Percentiles rank a stretch among this genome's conserved stretches.
These are phyloP conservation scores for Drosophila yakuba DNA, from an alignment of 1,140 invertebrate genomes.

Conservation along the genomic window DNA sequence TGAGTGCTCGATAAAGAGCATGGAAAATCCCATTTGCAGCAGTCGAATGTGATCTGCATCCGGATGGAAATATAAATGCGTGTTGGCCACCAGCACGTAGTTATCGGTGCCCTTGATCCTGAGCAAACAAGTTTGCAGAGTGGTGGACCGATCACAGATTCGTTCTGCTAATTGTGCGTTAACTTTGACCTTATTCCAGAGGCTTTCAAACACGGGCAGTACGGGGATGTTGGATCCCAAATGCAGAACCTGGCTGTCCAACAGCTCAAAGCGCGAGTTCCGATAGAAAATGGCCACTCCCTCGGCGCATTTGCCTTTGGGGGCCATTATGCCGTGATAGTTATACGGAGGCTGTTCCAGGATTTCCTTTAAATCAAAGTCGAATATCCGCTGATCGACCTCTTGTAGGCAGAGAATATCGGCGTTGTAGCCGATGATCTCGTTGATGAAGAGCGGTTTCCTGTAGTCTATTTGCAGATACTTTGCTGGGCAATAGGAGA, in stretches of 20 bases:
- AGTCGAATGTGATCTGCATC: conserved; percentile 94
- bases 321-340: conserved; percentile 88
- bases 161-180: conserved; percentile 87
- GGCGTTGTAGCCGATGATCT: conserved; percentile 94
- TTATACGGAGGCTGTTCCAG: conserved; percentile 86
- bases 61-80: conserved; percentile 96
- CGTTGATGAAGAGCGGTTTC: conserved; percentile 93
- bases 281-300: conserved; percentile 93
- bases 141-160: conserved; percentile 88
- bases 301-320: conserved; percentile 91
- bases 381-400: conserved; percentile 93
- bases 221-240: conserved; percentile 87
- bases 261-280: conserved; percentile 87
- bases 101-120: conserved; percentile 87
- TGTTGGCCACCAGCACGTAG: conserved; percentile 92
- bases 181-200: conserved; percentile 87
- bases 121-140: conserved; percentile 84
- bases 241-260: conserved; percentile 85
- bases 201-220: conserved; percentile 86
- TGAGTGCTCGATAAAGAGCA: conserved; percentile 87
- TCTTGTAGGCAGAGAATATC: conserved; percentile 97
- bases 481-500: conserved; percentile 92
- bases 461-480: conserved; percentile 93
- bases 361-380: conserved; percentile 88
- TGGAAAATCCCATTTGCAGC: conserved; percentile 89